Conservation (phyloP, 2,888 invertebrate genomes). For the Peribatodes rhomboidaria region DNA sequence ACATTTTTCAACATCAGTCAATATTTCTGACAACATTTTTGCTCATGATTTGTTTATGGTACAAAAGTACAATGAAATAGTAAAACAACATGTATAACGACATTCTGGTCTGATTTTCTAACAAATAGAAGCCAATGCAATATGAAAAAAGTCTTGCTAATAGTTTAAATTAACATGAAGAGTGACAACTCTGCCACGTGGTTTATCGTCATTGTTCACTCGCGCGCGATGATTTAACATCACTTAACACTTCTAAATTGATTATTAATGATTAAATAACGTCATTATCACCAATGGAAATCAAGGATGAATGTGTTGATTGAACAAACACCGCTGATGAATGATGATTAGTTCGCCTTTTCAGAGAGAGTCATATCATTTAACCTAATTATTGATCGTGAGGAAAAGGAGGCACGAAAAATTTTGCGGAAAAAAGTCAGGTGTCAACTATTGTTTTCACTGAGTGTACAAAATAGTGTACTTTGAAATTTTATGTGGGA, state of each 20-base stretch:
- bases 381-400: not conserved
- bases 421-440: not conserved
- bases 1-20: too few species aligned
- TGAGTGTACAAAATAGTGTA: not conserved
- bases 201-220: conserved; percentile 11
- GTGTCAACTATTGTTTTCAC: not conserved
- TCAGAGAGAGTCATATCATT: conserved; percentile 8
- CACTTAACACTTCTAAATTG: conserved; percentile 26
- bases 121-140: too few species aligned
- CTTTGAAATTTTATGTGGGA: not conserved
- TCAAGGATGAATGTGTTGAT: conserved; percentile 23
- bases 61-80: too few species aligned
- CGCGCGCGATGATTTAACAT: conserved; percentile 20
- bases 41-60: too few species aligned
- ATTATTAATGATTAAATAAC: conserved; percentile 27
- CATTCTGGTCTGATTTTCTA: too few species aligned
- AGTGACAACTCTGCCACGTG: not conserved
- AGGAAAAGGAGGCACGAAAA: conserved; percentile 6
- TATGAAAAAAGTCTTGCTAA: too few species aligned
- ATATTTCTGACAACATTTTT: too few species aligned
- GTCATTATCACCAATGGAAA: conserved; percentile 18
- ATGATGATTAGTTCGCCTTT: conserved; percentile 7
- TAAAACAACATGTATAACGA: too few species aligned
- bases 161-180: too few species aligned
- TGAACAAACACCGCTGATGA: conserved; percentile 4